Evolutionary conservation across 2,888 invertebrate genomes (phyloP), one percentile per base, ranked within the genome.

Genomic region (Buathra laborator): DNA sequence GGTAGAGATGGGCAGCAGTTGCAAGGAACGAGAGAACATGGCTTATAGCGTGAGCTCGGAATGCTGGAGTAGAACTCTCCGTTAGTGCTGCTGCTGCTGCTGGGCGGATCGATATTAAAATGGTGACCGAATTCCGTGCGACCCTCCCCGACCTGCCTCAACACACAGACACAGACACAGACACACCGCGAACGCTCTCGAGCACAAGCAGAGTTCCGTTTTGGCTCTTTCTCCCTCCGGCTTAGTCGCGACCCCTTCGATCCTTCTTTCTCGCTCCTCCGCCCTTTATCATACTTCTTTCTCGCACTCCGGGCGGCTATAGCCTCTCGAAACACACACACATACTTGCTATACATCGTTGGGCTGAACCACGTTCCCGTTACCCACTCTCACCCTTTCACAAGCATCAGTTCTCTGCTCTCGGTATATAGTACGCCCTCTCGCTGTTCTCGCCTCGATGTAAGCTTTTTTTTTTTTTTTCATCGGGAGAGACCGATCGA

Each of bases 91-190:
- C 62, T 29, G 62, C 10, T 59, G 51, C 32, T 77, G 68, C 56
- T 79, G 86, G 80, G 59, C 89, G 90, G 93, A 93, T 93, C 93
- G 93, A 94, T 93, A 93, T 92, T 92, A 93, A 93, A 94, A 93
- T 92, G 93, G 93, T 94, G 93, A 93, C 93, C 93, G 93, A 94
- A 93, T 94, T 94, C 92, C 92, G 90, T 88, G 84, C 86, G 85
- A 85, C 84, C 86, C 83, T 88, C 89, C 90, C 89, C 92, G 92
- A 94, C 93, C 93, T 93, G 90, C 93, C 93, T 90, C 90, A 93
- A 93, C 91, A 56, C 70, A 78, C 53, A 77, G 14, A 48, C 48
- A 12, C 48, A 85, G 86, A 87, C 88, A 46, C 79, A 72, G 83
- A 70, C 62, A 32, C 51, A 76, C 10, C 64, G 37, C 66, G 67